phyloP scores from a whole-genome alignment of 2,888 invertebrate genomes.

The Acronicta leporina region DNA sequence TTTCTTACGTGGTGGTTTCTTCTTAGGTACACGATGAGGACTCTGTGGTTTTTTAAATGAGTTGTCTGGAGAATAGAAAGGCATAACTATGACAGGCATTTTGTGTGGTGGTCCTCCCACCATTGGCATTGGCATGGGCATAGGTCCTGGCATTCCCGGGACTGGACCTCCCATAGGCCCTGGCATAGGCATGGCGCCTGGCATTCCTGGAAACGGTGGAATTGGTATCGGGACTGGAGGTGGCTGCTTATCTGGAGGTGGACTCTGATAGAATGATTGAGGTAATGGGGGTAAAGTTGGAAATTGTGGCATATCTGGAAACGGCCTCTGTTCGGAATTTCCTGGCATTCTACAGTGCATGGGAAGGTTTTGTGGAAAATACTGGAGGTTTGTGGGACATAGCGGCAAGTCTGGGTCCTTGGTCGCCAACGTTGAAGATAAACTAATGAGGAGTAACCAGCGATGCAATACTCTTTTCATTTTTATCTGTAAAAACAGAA shows the following conservation, averaged over 20 bases:
- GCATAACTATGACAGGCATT: constrained; percentile 84
- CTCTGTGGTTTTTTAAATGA: constrained; percentile 57
- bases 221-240: constrained; percentile 59
- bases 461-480: constrained; percentile 57
- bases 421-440: constrained; percentile 52
- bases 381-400: constrained; percentile 77
- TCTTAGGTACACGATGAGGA: constrained; percentile 36
- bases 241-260: constrained; percentile 57
- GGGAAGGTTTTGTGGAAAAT: constrained; percentile 79
- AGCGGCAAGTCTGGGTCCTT: constrained; percentile 72
- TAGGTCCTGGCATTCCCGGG: constrained; percentile 43
- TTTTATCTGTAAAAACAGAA: constrained; percentile 56
- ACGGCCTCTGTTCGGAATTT: constrained; percentile 40
- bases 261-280: constrained; percentile 54
- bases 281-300: constrained; percentile 52
- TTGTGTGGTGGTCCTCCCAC: constrained; percentile 69
- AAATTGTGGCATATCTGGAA: constrained; percentile 24
- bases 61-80: constrained; percentile 80
- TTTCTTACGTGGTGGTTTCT: constrained; percentile 33
- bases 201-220: constrained; percentile 55
- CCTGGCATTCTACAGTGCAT: constrained; percentile 84
- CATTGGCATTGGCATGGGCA: constrained; percentile 50
- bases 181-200: constrained; percentile 47
- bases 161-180: constrained; percentile 25
- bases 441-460: constrained; percentile 50